Percentiles rank a stretch among this genome's conserved stretches.
Evolutionary conservation across 2,113 vertebrate species (phyloP).

Genomic region (Anguilla japonica): DNA sequence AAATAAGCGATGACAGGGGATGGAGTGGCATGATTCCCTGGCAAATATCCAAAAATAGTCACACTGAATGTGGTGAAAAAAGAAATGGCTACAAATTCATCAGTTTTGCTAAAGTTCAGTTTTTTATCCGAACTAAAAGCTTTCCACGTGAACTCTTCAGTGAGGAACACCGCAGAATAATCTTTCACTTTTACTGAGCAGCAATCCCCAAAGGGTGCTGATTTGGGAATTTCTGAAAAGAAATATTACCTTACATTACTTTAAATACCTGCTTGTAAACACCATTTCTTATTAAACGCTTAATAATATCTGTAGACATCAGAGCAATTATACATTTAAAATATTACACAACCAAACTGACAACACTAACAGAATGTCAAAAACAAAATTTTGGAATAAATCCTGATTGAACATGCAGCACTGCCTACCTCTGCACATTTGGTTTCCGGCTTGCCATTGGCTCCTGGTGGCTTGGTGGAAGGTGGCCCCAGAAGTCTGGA

Average conservation of each 20-base stretch:
- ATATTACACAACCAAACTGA: not conserved
- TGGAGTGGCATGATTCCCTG: not conserved
- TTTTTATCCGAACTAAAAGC: not conserved
- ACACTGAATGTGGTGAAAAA: not conserved
- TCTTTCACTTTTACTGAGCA: not conserved
- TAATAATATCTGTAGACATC: too few relatives aligned
- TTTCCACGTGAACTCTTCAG: not conserved
- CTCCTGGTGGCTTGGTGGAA: constrained; percentile 64
- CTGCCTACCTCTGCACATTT: constrained; percentile 80
- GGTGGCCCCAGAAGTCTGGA: constrained; percentile 91
- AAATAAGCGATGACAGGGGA: not conserved
- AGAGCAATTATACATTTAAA: not conserved
- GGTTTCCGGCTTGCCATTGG: constrained; percentile 70
- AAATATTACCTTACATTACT: not conserved
- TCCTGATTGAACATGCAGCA: not conserved
- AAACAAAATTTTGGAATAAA: not conserved
- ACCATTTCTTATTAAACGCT: not conserved
- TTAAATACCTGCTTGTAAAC: not conserved
- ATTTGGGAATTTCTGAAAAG: not conserved
- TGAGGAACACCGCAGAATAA: not conserved
- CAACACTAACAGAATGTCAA: not conserved
- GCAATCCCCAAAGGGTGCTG: not conserved
- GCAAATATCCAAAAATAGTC: not conserved
- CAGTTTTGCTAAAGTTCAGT: not conserved
- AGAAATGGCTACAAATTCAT: not conserved